Percentiles rank a stretch among this genome's conserved stretches.
Evolutionary conservation across 2,113 vertebrate genomes (phyloP).

Genomic region (Zosterops hypoxanthus): DNA sequence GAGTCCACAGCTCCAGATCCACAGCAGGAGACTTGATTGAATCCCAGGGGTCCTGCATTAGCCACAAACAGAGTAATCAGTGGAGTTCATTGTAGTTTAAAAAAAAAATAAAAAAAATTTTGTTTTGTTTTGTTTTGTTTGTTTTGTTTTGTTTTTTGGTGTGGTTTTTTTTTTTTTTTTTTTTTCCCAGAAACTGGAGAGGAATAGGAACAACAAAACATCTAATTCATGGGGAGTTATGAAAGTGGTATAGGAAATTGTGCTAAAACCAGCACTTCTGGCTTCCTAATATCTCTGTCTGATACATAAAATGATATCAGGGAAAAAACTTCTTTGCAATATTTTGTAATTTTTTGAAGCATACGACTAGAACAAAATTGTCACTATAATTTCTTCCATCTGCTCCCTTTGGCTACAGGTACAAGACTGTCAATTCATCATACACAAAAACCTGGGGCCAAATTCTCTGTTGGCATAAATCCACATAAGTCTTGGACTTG

Average conservation of each 20-base stretch:
- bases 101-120: not conserved
- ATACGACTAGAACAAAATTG: not conserved
- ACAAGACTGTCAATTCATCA: constrained; percentile 24
- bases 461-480: constrained; percentile 5
- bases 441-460: not conserved
- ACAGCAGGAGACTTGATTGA: not conserved
- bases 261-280: not conserved
- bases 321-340: not conserved
- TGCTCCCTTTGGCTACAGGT: constrained; percentile 39
- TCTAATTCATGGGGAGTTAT: not conserved
- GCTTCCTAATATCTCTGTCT: not conserved
- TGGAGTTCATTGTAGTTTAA: not conserved
- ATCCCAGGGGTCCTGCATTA: not conserved
- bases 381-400: constrained; percentile 30
- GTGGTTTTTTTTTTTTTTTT: not conserved
- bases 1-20: not conserved
- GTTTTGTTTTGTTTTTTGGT: no score
- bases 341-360: constrained; percentile 7
- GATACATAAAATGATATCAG: not conserved
- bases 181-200: not conserved
- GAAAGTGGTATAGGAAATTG: not conserved
- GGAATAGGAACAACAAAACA: not conserved
- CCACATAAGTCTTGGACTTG: not conserved
- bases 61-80: not conserved
- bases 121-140: no score